phyloP scores from a whole-genome alignment of 2,888 invertebrate species.

The Hipparchia sbordonii region DNA sequence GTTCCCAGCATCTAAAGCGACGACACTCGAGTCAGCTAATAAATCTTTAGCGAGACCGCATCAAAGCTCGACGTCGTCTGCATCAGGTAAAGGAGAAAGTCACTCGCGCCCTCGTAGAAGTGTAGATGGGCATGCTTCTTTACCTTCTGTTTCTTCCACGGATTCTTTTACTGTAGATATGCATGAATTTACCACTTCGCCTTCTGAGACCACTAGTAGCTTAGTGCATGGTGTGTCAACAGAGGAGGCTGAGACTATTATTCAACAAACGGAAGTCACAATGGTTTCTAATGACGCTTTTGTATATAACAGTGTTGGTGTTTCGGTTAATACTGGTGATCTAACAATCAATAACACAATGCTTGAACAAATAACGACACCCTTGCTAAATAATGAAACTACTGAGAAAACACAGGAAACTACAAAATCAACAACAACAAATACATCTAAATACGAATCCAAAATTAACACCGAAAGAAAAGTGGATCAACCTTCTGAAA shows the following conservation, averaged over 20 bases:
- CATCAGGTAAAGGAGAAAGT: conserved; percentile 78
- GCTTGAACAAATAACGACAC: conserved; percentile 39
- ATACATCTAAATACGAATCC: conserved; percentile 31
- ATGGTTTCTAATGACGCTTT: conserved; percentile 60
- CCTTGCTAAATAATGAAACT: conserved; percentile 33
- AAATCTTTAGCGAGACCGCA: conserved; percentile 87
- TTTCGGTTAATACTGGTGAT: conserved; percentile 59
- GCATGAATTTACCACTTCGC: conserved; percentile 76
- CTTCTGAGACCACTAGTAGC: conserved; percentile 71
- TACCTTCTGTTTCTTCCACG: conserved; percentile 66
- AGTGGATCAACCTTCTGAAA: conserved; percentile 52
- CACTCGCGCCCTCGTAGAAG: conserved; percentile 88
- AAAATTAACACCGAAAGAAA: conserved; percentile 43
- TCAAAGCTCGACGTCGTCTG: conserved; percentile 81
- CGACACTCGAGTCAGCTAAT: conserved; percentile 86
- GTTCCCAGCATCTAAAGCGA: conserved; percentile 86
- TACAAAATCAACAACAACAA: conserved; percentile 23
- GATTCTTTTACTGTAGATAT: conserved; percentile 75
- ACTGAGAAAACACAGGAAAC: conserved; percentile 33
- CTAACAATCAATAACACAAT: conserved; percentile 57
- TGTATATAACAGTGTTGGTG: conserved; percentile 58
- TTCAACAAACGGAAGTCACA: conserved; percentile 50
- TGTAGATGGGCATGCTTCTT: conserved; percentile 85
- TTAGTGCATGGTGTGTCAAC: conserved; percentile 77
- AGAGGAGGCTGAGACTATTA: conserved; percentile 39